A percentile compares a stretch with the other conserved stretches of the same genome.
These are phyloP conservation scores for Corydoras sp. DNA, from an alignment of 2,113 vertebrate species.

Conservation along the genomic window DNA sequence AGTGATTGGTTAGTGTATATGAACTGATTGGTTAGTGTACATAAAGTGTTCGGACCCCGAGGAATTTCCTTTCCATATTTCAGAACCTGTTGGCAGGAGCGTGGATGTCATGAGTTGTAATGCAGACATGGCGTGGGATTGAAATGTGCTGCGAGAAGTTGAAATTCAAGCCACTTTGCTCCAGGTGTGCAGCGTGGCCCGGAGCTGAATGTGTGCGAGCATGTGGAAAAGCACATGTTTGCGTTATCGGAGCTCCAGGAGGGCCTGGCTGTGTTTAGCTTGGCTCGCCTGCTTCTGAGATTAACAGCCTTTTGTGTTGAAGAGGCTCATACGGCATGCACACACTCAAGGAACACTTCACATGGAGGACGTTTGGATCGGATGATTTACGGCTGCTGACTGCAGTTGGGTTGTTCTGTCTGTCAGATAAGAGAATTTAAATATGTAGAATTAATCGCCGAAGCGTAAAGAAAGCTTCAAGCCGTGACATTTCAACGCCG, in stretches of 20 bases:
- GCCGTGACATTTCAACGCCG: too few relatives aligned
- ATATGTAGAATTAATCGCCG: too few relatives aligned
- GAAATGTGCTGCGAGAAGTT: conserved; percentile 3
- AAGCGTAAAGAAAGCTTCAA: too few relatives aligned
- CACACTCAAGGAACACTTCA: conserved; percentile 54
- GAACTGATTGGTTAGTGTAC: too few relatives aligned
- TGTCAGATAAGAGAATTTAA: neutral
- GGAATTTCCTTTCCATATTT: too few relatives aligned
- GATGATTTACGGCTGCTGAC: neutral
- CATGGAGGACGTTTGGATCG: conserved; percentile 42
- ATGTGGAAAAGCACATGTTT: conserved; percentile 19
- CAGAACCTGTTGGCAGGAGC: too few relatives aligned
- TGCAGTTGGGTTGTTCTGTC: too few relatives aligned
- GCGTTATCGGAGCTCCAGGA: conserved; percentile 28
- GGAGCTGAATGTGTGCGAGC: neutral
- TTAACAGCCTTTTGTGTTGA: conserved; percentile 41
- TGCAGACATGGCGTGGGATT: neutral
- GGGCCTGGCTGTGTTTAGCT: conserved; percentile 36
- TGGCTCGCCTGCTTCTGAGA: conserved; percentile 32
- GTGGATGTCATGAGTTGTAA: too few relatives aligned
- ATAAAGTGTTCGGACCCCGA: too few relatives aligned
- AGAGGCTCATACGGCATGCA: conserved; percentile 32
- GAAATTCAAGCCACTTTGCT: conserved; percentile 29
- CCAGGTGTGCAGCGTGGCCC: conserved; percentile 31
- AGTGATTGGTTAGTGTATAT: too few relatives aligned